phyloP scores from a whole-genome alignment of 1,140 invertebrate species.

The Ectropis grisescens region DNA sequence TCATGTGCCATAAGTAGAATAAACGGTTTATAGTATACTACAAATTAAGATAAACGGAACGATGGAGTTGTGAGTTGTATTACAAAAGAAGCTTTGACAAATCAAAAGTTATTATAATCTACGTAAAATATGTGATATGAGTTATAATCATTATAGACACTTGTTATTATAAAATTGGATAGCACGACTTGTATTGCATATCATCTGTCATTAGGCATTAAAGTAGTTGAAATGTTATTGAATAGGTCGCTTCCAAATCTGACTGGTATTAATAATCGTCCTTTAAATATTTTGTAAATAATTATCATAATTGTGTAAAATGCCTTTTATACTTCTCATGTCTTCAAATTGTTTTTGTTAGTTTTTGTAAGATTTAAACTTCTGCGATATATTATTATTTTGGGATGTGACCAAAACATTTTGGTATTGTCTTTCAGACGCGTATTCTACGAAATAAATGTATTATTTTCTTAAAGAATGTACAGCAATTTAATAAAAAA shows the following conservation, averaged over 20 bases:
- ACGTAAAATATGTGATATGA: slow-evolving; percentile 68
- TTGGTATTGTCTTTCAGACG: too few species aligned
- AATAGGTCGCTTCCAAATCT: slow-evolving; percentile 23
- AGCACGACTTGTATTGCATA: slow-evolving; percentile 63
- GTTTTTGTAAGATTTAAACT: too few species aligned
- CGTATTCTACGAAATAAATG: neutral
- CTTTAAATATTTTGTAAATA: slow-evolving; percentile 7
- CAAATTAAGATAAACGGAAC: slow-evolving; percentile 34
- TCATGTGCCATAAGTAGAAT: slow-evolving; percentile 51
- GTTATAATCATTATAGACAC: slow-evolving; percentile 53
- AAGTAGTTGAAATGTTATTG: slow-evolving; percentile 31
- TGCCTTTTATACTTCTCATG: neutral
- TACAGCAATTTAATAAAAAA: too few species aligned
- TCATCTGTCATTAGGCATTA: slow-evolving; percentile 42
- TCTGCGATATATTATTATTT: too few species aligned
- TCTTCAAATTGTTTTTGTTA: too few species aligned
- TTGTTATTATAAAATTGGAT: slow-evolving; percentile 49
- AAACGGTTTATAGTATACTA: slow-evolving; percentile 28
- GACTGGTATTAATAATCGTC: slow-evolving; percentile 2
- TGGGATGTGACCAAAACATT: too few species aligned
- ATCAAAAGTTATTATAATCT: slow-evolving; percentile 48
- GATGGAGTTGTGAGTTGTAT: slow-evolving; percentile 57
- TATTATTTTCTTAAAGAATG: neutral
- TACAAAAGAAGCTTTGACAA: slow-evolving; percentile 48
- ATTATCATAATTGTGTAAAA: neutral